Percentiles rank a stretch among this genome's conserved stretches.
These are phyloP conservation scores for Palythoa grandis DNA, from an alignment of 92 coral and sea anemone species.

Conservation along the genomic window DNA sequence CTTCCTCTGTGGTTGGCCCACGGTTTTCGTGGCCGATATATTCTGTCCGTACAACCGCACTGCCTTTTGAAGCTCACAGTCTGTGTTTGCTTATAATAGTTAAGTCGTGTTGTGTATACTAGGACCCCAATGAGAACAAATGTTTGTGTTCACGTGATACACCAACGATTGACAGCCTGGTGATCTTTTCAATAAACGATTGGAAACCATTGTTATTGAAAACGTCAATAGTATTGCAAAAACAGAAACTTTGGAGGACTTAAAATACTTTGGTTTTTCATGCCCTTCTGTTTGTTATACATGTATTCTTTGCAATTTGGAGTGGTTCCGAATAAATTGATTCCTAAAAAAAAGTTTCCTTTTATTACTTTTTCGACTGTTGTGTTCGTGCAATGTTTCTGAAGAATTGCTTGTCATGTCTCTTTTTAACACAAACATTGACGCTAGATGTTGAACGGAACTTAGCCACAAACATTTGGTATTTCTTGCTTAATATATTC, in stretches of 20 bases:
- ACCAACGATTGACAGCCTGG: slow-evolving; percentile 32
- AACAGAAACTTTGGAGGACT: slow-evolving; percentile 42
- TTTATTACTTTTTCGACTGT: neutral
- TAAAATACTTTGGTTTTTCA: slow-evolving; percentile 38
- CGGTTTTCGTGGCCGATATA: slow-evolving; percentile 19
- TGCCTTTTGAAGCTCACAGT: slow-evolving; percentile 41
- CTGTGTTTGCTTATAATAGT: slow-evolving; percentile 32
- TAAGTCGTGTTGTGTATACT: slow-evolving; percentile 41
- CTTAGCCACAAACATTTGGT: slow-evolving; percentile 74
- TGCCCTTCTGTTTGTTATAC: slow-evolving; percentile 7
- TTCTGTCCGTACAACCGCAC: slow-evolving; percentile 38
- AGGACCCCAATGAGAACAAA: slow-evolving; percentile 37
- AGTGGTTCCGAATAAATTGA: slow-evolving; percentile 5
- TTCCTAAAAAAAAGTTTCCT: neutral
- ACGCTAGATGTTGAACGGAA: slow-evolving; percentile 61
- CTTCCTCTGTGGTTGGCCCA: neutral
- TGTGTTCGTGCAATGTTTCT: neutral
- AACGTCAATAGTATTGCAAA: slow-evolving; percentile 41
- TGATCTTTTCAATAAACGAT: slow-evolving; percentile 51
- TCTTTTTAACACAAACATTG: slow-evolving; percentile 55
- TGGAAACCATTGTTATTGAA: slow-evolving; percentile 45
- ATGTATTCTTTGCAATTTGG: slow-evolving; percentile 3
- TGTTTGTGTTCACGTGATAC: slow-evolving; percentile 37
- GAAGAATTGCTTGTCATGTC: slow-evolving; percentile 26
- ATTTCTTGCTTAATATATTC: slow-evolving; percentile 73